Base-by-base conservation (phyloP, 2,797 vertebrate genomes). In the Podarcis siculus region DNA sequence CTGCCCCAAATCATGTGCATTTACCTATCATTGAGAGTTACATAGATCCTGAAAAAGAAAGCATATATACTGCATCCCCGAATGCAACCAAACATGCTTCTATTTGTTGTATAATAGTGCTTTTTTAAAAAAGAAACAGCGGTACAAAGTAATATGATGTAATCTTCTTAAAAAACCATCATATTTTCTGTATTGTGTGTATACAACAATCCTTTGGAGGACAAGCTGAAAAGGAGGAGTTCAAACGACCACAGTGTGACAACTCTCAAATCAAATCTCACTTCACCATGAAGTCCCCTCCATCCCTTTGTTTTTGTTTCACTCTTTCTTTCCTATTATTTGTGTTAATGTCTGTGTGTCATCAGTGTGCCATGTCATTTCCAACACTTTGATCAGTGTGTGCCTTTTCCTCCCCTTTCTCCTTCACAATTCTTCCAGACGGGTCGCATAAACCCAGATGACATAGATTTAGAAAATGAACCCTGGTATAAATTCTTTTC, bases 401-500 rank as follows among this genome's bases (percentile, higher is more conserved):
- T 97, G 89, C 96, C 93, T 95, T 95, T 97, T 96, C 96, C 97
- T 96, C 97, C 97, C 96, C 96, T 97, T 95, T 95, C 96, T 96
- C 97, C 96, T 97, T 96, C 96, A 94, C 96, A 90, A 96, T 97
- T 96, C 94, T 97, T 98, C 98, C 98, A 99, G 99, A 98, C 95
- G 95, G 98, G 97, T 98, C 96, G 96, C 96, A 97, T 97, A 98
- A 97, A 97, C 94, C 97, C 97, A 95, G 98, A 99, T 98, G 99
- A 99, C 97, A 98, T 99, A 99, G 99, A 99, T 98, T 99, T 99
- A 99, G 98, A 99, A 98, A 99, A 99, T 96, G 99, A 99, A 96
- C 98, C 99, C 96, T 99, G 99, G 99, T 99, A 98, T 99, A 99
- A 98, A 97, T 99, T 99, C 98, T 99, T 99, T 99, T 99, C 99